A percentile compares a stretch with the other conserved stretches of the same genome.
Evolutionary conservation across 2,797 vertebrate genomes (phyloP).

Genomic region (Mormyrus hasselquistii): DNA sequence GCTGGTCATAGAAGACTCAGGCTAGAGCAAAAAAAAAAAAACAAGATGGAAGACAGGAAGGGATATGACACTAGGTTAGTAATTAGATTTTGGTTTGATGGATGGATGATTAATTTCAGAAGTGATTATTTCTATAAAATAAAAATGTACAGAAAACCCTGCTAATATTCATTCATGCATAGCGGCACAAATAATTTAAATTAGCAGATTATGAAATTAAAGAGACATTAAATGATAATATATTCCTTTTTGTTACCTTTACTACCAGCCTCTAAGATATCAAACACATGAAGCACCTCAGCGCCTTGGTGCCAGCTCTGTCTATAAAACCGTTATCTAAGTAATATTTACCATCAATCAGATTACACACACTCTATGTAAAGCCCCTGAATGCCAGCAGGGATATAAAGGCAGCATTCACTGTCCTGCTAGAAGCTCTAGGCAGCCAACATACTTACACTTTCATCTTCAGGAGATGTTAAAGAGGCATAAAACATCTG

Average conservation of each 20-base stretch:
- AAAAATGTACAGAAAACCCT: not conserved
- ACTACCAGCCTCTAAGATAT: constrained; percentile 38
- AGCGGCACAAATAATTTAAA: not conserved
- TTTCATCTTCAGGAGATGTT: constrained; percentile 32
- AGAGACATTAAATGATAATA: not conserved
- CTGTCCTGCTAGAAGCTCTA: constrained; percentile 19
- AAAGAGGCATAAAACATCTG: constrained; percentile 16
- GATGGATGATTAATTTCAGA: not conserved
- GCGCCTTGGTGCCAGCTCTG: constrained; percentile 34
- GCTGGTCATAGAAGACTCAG: not conserved
- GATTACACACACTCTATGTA: constrained; percentile 45
- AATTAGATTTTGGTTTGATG: not conserved
- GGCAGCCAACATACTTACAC: constrained; percentile 31
- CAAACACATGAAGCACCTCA: constrained; percentile 61
- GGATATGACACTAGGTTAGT: not conserved
- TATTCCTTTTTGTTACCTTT: not conserved
- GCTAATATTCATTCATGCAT: not conserved
- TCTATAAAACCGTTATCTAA: constrained; percentile 45
- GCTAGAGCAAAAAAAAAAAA: not conserved
- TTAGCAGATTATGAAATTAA: not conserved
- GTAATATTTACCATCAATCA: constrained; percentile 47
- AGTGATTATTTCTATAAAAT: not conserved
- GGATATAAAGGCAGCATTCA: constrained; percentile 16
- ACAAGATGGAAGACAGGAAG: not conserved
- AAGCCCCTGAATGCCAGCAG: constrained; percentile 41